These are phyloP conservation scores for Stylophora pistillata DNA, from an alignment of 64 coral and sea anemone species.

Conservation along the genomic window DNA sequence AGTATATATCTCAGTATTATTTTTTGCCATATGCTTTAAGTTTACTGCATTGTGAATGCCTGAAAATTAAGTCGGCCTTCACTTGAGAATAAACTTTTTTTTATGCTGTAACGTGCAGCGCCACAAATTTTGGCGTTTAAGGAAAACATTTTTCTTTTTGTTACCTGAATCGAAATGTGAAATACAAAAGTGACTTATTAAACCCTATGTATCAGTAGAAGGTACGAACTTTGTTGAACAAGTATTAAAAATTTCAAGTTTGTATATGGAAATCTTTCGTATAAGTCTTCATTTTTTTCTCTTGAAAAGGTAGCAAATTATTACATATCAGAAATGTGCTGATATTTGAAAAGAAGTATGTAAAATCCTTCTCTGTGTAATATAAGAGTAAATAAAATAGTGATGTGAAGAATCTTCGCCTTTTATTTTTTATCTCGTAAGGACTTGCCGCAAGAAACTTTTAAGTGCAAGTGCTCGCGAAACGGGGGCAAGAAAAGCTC, in stretches of 20 bases:
- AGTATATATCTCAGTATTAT: neutral
- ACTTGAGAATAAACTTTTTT: neutral
- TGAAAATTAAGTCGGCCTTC: neutral
- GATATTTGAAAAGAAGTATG: conserved; percentile 29
- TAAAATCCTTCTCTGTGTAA: conserved; percentile 43
- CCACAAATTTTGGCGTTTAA: neutral
- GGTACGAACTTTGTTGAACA: neutral
- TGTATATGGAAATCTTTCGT: conserved; percentile 21
- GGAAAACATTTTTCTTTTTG: neutral
- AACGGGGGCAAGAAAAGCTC: too few relatives aligned
- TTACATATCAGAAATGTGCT: conserved; percentile 30
- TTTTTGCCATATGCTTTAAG: conserved; percentile 17
- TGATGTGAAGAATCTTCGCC: neutral
- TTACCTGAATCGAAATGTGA: neutral
- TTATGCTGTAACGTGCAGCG: neutral
- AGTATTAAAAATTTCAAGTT: neutral
- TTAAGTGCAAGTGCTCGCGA: too few relatives aligned
- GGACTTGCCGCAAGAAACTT: too few relatives aligned
- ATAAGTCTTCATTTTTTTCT: conserved; percentile 11
- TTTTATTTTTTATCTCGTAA: neutral
- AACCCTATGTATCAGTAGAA: neutral
- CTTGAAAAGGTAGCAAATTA: conserved; percentile 11
- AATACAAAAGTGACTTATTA: neutral
- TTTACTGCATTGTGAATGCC: conserved; percentile 8
- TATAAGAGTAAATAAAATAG: conserved; percentile 46